Evolutionary conservation across 1,140 invertebrate genomes (phyloP).

Genomic region (Vanessa tameamea): DNA sequence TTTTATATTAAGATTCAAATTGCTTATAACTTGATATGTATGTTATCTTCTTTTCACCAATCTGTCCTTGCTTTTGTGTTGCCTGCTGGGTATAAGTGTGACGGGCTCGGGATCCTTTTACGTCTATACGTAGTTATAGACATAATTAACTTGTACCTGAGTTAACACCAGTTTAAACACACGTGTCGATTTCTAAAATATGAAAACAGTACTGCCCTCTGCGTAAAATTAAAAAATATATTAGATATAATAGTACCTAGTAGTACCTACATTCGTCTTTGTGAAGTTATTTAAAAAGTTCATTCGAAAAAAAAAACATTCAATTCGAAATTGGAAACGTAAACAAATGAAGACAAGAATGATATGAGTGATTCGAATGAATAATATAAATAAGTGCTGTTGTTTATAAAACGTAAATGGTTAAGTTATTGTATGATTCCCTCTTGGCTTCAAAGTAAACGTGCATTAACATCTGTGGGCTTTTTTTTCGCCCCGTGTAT

Average conservation of each 20-base stretch:
- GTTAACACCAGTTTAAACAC: slow-evolving; percentile 50
- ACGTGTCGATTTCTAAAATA: slow-evolving; percentile 39
- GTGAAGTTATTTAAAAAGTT: too few species aligned
- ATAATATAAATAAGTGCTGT: not conserved
- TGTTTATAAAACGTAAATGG: slow-evolving; percentile 10
- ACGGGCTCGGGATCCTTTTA: slow-evolving; percentile 75
- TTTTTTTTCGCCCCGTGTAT: slow-evolving; percentile 60
- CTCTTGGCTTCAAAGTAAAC: slow-evolving; percentile 16
- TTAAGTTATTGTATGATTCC: slow-evolving; percentile 19
- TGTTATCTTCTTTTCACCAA: slow-evolving; percentile 40
- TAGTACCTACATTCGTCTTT: too few species aligned
- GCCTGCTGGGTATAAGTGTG: slow-evolving; percentile 74
- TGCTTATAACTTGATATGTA: slow-evolving; percentile 29
- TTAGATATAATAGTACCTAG: too few species aligned
- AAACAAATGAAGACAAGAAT: too few species aligned
- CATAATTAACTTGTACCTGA: slow-evolving; percentile 78
- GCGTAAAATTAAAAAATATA: not conserved
- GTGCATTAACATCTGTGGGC: slow-evolving; percentile 43
- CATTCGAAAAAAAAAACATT: too few species aligned
- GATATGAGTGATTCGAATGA: not conserved
- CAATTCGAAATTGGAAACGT: too few species aligned
- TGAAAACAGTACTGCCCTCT: not conserved
- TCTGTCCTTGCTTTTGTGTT: slow-evolving; percentile 67
- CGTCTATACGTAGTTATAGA: slow-evolving; percentile 68
- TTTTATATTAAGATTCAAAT: slow-evolving; percentile 57